A percentile compares a stretch with the other conserved stretches of the same genome.
These are phyloP conservation scores for Blastobasis adustella DNA, from an alignment of 2,888 invertebrate species.

Conservation along the genomic window DNA sequence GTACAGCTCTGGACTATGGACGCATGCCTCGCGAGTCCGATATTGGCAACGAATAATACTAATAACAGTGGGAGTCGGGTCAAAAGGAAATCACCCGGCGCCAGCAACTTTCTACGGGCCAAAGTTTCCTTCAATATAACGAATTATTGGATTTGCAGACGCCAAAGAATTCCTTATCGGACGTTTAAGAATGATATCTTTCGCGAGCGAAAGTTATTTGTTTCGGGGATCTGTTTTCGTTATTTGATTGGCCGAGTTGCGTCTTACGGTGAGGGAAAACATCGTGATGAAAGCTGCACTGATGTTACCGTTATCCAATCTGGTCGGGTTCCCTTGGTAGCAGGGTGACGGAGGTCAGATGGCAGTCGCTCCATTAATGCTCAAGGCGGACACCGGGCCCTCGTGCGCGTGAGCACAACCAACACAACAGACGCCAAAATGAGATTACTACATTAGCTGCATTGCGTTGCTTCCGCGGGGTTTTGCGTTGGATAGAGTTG, in stretches of 20 bases:
- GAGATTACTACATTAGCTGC: no score
- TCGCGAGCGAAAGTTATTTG: conserved; percentile 28
- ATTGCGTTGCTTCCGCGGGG: no score
- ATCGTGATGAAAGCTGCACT: no score
- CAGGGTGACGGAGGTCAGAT: no score
- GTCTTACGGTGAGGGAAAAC: background rate
- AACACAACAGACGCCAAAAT: no score
- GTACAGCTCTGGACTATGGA: no score
- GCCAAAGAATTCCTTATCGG: conserved; percentile 38
- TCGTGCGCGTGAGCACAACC: no score
- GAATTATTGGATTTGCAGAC: conserved; percentile 44
- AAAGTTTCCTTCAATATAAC: conserved; percentile 42
- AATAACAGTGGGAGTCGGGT: conserved; percentile 31
- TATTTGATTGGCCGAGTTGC: conserved; percentile 19
- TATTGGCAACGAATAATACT: conserved; percentile 33
- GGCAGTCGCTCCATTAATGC: no score
- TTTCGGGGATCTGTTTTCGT: conserved; percentile 23
- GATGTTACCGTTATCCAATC: no score
- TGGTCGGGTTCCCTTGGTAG: no score
- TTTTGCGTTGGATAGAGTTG: no score
- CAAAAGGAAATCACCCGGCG: conserved; percentile 36
- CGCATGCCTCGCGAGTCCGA: conserved; percentile 5
- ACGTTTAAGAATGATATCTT: conserved; percentile 47
- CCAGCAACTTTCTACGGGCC: conserved; percentile 28
- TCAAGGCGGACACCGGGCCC: no score